Base-by-base conservation (phyloP, 2,888 invertebrate species). In the Protodeltote pygarga region DNA sequence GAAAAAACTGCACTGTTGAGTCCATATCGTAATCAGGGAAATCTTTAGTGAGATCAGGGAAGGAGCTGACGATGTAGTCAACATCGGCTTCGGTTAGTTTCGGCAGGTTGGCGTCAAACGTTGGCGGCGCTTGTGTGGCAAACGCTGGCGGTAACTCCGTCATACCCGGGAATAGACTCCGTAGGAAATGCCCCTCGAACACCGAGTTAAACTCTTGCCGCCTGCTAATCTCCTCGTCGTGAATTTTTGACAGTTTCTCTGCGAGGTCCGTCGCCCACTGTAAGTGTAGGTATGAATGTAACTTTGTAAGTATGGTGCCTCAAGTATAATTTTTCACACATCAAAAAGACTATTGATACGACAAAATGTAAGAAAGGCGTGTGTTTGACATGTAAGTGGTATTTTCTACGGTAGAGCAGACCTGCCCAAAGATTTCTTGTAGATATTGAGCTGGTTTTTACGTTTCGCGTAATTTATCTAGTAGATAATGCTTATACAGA, bases 151-250 rank as follows among this genome's bases (percentile, higher is more conserved):
- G 97, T 52, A 95, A 88, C 73, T 98, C 98, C 38, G 96, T 95
- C 93, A 99, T 94, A 0, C 98, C 98, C 0, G 97, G 97, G 85
- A 99, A 99, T 25, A 99, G 87, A 6, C 95, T 94, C 57, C 95
- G 95, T 3, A 99, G 92, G 77, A 97, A 97, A 73, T 97, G 99
- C 0, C 96, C 96, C 14, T 97, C 96, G 72, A 97, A 96, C 51
- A 94, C 93, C 0, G 88, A 77, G 65, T 95, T 95, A 81, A 98
- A 98, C 5, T 95, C 94, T 63, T 96, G 94, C 24, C 99, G 93
- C 5, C 95, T 89, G 3, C 93, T 90, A 5, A 97, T 93, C 87
- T 99, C 99, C 63, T 97, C 97, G 60, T 95, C 95, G 86, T 98
- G 96, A 32, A 98, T 95, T 44, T 94, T 94, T 24, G 95, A 88